phyloP scores from a whole-genome alignment of 2,113 vertebrate species.

The Clupea harengus region DNA sequence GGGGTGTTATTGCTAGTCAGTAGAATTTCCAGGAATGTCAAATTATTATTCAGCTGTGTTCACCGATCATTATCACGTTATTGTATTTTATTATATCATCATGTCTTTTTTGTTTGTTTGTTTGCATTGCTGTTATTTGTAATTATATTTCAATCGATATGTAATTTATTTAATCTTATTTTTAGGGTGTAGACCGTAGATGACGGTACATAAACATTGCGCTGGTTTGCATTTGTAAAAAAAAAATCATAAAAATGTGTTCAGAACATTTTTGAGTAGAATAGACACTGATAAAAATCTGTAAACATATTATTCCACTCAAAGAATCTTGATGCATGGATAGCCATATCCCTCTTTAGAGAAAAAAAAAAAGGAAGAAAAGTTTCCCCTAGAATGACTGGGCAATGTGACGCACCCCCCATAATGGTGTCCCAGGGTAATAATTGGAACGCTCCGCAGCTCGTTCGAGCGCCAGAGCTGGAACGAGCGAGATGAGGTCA shows the following conservation, averaged over 20 bases:
- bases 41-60: not conserved
- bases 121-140: not conserved
- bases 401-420: constrained; percentile 21
- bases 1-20: not conserved
- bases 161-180: not conserved
- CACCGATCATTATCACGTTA: too few relatives aligned
- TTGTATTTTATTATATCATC: not conserved
- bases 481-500: constrained; percentile 10
- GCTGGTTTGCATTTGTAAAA: not conserved
- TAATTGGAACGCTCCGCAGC: not conserved
- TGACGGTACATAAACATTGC: not conserved
- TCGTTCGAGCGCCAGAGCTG: not conserved
- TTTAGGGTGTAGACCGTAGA: too few relatives aligned
- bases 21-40: not conserved
- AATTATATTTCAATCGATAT: not conserved
- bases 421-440: constrained; percentile 28
- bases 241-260: not conserved
- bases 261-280: not conserved
- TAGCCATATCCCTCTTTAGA: not conserved
- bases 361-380: not conserved
- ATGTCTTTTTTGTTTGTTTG: not conserved
- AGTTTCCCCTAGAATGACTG: not conserved
- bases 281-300: not conserved
- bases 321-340: constrained; percentile 12
- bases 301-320: not conserved